Evolutionary conservation across 2,888 invertebrate species (phyloP).

Genomic region (Tetranychus piercei): DNA sequence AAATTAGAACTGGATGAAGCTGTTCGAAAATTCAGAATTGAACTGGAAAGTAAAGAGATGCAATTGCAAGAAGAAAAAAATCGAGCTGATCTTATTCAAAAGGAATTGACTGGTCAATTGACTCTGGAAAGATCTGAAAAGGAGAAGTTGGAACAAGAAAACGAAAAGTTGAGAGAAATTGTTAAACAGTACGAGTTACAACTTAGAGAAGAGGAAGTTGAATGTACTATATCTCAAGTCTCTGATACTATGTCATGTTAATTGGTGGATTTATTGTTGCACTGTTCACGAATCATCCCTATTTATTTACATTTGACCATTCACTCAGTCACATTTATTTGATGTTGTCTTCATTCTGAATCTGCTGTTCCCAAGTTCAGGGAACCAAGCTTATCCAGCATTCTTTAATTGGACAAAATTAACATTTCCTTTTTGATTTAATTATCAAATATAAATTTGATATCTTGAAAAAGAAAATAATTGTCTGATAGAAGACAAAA

Average conservation of each 20-base stretch:
- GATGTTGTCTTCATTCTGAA: no score
- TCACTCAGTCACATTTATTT: no score
- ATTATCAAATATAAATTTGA: no score
- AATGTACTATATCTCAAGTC: neutral
- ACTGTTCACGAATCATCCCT: neutral
- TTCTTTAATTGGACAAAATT: no score
- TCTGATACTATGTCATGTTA: neutral
- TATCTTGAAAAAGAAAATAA: no score
- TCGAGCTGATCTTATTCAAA: neutral
- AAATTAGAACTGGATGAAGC: neutral
- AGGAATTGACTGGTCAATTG: neutral
- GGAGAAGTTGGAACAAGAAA: neutral
- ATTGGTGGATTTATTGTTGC: neutral
- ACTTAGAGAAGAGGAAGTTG: neutral
- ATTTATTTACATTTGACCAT: no score
- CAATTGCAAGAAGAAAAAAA: neutral
- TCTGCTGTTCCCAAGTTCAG: no score
- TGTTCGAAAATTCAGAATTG: neutral
- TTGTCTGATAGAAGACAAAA: no score
- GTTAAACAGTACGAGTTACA: neutral
- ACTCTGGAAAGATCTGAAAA: neutral
- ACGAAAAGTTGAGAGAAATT: neutral
- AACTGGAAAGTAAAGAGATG: neutral
- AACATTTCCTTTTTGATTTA: no score
- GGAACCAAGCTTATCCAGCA: no score